Conservation (phyloP, 2,888 invertebrate genomes). For the Pardosa pseudoannulata region DNA sequence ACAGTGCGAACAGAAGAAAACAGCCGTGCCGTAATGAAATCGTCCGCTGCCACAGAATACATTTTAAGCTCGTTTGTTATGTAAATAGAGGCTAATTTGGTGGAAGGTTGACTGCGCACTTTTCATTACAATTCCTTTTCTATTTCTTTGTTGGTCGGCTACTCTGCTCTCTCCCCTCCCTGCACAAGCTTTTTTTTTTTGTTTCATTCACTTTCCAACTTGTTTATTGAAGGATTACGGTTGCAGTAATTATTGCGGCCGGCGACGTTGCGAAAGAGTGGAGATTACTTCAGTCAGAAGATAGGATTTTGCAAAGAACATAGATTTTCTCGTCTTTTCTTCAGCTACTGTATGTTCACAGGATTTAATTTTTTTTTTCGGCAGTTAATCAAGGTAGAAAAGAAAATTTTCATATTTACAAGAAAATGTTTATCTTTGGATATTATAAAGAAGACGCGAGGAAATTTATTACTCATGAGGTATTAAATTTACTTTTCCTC, state of each 20-base stretch:
- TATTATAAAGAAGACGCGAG: too few species aligned
- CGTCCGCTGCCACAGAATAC: conserved; percentile 20
- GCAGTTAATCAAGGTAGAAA: background rate
- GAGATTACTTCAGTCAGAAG: conserved; percentile 12
- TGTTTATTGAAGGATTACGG: conserved; percentile 14
- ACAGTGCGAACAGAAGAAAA: conserved; percentile 18
- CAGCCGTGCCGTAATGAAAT: conserved; percentile 18
- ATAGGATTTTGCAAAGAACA: background rate
- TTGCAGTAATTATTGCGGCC: conserved; percentile 37
- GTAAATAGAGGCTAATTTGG: conserved; percentile 56
- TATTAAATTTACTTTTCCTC: too few species aligned
- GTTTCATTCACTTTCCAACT: background rate
- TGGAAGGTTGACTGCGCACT: conserved; percentile 52
- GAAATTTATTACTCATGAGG: conserved; percentile 12
- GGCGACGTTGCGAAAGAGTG: background rate
- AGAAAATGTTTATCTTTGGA: too few species aligned
- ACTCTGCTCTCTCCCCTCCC: too few species aligned
- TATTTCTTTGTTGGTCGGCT: conserved; percentile 14
- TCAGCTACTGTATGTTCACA: too few species aligned
- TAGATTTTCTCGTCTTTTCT: background rate
- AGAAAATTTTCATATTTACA: conserved; percentile 7
- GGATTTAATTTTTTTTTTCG: too few species aligned
- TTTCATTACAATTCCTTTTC: conserved; percentile 30
- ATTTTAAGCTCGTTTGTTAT: conserved; percentile 58
- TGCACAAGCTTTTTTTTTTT: background rate